Evolutionary conservation across 1,140 invertebrate genomes (phyloP).

Genomic region (Asobara japonica): DNA sequence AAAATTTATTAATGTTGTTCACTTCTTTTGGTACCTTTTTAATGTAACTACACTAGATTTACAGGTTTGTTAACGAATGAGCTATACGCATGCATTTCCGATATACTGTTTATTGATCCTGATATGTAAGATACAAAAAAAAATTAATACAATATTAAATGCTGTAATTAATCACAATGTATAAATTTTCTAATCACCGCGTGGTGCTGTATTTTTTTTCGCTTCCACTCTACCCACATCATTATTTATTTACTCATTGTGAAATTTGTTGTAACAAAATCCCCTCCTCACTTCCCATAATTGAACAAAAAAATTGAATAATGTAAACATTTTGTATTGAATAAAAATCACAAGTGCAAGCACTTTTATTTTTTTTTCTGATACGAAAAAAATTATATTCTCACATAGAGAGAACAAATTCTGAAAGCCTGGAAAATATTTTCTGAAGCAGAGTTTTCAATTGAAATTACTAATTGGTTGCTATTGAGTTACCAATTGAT

Average conservation of each 20-base stretch:
- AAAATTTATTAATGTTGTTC: not conserved
- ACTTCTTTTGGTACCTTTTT: not conserved
- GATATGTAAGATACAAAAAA: not conserved
- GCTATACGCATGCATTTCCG: slow-evolving; percentile 8
- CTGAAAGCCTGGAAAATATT: too few relatives aligned
- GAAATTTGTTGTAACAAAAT: not conserved
- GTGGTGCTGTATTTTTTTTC: not conserved
- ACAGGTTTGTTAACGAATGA: slow-evolving; percentile 10
- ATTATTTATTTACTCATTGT: not conserved
- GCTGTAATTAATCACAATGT: slow-evolving; percentile 15
- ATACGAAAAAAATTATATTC: not conserved
- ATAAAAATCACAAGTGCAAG: slow-evolving; percentile 16
- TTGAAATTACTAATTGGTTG: too few relatives aligned
- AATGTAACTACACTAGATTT: not conserved
- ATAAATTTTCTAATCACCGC: slow-evolving; percentile 4
- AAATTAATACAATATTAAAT: not conserved
- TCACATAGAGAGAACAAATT: too few relatives aligned
- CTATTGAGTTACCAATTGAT: too few relatives aligned
- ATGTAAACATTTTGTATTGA: slow-evolving; percentile 22
- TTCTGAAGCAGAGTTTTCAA: too few relatives aligned
- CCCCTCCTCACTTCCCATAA: not conserved
- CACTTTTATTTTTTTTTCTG: slow-evolving; percentile 8
- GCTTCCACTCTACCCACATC: not conserved
- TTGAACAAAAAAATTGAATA: not conserved
- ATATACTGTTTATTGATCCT: not conserved